phyloP scores from a whole-genome alignment of 2,888 invertebrate species.

The Dryadula phaetusa region DNA sequence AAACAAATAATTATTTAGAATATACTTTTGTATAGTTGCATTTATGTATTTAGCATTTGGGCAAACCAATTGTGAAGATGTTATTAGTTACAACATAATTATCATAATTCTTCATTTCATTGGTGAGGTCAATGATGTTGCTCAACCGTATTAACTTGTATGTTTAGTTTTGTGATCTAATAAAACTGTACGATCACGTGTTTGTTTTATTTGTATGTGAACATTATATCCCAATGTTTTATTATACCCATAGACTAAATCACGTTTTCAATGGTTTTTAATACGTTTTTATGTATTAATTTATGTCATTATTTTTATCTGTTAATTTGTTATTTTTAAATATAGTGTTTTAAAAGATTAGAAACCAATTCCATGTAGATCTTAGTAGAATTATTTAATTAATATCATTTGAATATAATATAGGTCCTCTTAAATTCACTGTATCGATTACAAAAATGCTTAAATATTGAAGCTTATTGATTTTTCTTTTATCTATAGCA shows the following conservation, averaged over 20 bases:
- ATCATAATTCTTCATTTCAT: slow-evolving; percentile 48
- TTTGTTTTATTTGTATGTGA: slow-evolving; percentile 37
- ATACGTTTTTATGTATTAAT: too few relatives aligned
- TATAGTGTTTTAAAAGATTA: too few relatives aligned
- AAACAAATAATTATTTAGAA: not conserved
- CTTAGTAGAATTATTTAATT: too few relatives aligned
- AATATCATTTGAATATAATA: too few relatives aligned
- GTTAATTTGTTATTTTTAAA: too few relatives aligned
- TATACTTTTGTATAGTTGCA: not conserved
- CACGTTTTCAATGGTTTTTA: too few relatives aligned
- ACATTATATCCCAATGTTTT: slow-evolving; percentile 4
- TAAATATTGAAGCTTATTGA: too few relatives aligned
- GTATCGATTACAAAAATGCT: too few relatives aligned
- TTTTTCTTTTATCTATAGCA: too few relatives aligned
- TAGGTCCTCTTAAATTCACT: too few relatives aligned
- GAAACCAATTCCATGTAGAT: too few relatives aligned
- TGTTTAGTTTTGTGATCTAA: slow-evolving; percentile 81
- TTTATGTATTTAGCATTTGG: not conserved
- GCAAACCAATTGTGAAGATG: not conserved
- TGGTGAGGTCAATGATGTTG: slow-evolving; percentile 74
- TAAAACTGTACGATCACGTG: slow-evolving; percentile 64
- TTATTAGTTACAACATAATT: not conserved
- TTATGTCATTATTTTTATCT: too few relatives aligned
- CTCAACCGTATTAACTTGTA: slow-evolving; percentile 76
- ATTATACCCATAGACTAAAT: not conserved